phyloP scores from a whole-genome alignment of 2,797 vertebrate species.

The Leptoclinus maculatus region DNA sequence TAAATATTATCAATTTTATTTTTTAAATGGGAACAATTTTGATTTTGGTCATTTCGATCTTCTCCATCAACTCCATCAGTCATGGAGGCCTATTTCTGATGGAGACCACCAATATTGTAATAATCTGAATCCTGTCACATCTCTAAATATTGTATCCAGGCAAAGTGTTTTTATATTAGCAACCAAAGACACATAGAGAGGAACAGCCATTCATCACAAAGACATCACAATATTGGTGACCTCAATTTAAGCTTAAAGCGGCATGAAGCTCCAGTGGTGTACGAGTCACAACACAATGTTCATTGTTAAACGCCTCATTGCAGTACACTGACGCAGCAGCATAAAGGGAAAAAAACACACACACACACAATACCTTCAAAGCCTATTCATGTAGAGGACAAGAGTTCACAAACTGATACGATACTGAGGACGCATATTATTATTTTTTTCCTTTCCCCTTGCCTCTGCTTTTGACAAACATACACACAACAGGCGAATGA shows the following conservation, averaged over 20 bases:
- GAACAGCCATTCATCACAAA: background rate
- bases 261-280: background rate
- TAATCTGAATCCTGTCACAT: background rate
- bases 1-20: background rate
- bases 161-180: background rate
- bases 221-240: background rate
- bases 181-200: background rate
- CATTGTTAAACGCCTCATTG: slow-evolving; percentile 9
- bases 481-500: slow-evolving; percentile 10
- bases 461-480: slow-evolving; percentile 7
- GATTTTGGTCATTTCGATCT: background rate
- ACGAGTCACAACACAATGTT: slow-evolving; percentile 16
- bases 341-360: background rate
- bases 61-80: background rate
- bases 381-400: slow-evolving; percentile 16
- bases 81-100: background rate
- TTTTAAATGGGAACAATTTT: background rate
- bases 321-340: slow-evolving; percentile 5
- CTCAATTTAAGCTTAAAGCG: slow-evolving; percentile 26
- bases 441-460: background rate
- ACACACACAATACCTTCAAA: slow-evolving; percentile 10
- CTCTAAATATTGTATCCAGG: background rate
- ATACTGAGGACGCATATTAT: background rate
- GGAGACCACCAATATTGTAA: background rate
- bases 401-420: slow-evolving; percentile 20